phyloP scores from a whole-genome alignment of 2,888 invertebrate genomes.

The Polydrusus pterygomalis region DNA sequence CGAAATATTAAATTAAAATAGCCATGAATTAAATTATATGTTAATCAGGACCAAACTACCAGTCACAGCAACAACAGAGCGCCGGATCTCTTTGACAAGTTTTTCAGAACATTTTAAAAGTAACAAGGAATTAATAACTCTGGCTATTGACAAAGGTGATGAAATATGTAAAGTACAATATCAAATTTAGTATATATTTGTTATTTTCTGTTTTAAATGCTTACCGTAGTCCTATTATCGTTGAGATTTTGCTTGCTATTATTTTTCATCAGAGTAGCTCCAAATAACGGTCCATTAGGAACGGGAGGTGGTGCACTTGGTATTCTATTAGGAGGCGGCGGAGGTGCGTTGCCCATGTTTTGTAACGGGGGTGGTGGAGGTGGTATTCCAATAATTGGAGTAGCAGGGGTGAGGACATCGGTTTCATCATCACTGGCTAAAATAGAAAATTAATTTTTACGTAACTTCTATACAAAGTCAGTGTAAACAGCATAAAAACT shows the following conservation, averaged over 20 bases:
- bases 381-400: slow-evolving; percentile 80
- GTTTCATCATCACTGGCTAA: slow-evolving; percentile 88
- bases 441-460: slow-evolving; percentile 2
- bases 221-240: slow-evolving; percentile 71
- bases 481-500: too few relatives aligned
- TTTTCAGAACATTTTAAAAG: too few relatives aligned
- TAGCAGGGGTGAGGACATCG: slow-evolving; percentile 79
- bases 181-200: too few relatives aligned
- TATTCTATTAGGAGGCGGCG: slow-evolving; percentile 72
- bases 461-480: too few relatives aligned
- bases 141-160: too few relatives aligned
- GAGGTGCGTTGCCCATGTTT: slow-evolving; percentile 70
- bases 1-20: too few relatives aligned
- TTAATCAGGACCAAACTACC: too few relatives aligned
- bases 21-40: too few relatives aligned
- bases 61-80: too few relatives aligned
- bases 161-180: too few relatives aligned
- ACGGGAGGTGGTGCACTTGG: slow-evolving; percentile 69
- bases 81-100: too few relatives aligned
- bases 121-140: too few relatives aligned
- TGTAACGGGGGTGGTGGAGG: slow-evolving; percentile 86
- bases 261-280: slow-evolving; percentile 64
- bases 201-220: not conserved
- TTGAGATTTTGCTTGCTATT: slow-evolving; percentile 61
- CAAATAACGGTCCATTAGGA: slow-evolving; percentile 73